Base-by-base conservation (phyloP, 2,888 invertebrate genomes). In the Theristus sp. region DNA sequence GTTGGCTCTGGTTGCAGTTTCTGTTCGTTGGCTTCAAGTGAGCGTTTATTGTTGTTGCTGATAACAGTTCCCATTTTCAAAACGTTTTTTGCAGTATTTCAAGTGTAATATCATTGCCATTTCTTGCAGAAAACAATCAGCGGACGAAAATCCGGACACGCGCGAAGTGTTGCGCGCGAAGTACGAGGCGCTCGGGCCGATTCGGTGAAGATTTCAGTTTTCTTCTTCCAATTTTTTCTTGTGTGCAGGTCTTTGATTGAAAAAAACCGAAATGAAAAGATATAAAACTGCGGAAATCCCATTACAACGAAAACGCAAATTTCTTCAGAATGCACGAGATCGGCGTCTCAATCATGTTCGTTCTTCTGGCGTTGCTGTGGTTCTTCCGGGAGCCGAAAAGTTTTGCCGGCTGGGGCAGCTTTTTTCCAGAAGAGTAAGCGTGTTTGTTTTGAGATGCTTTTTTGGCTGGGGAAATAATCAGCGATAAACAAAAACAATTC, bases 371-470 rank as follows among this genome's bases (percentile, higher is more conserved):
- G n/a, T 27, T 61, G 13, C 55, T 67, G 30, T 67, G 67, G 75
- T 65, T 75, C 27, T 67, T 70, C 17, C 64, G 74, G 25, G 65
- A 70, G 27, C 74, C 74, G 3, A 69, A 70, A 22, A 68, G 73
- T 49, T 64, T 73, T 30, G 68, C 72, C 1, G 75, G 75, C 0
- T 75, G 75, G 75, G 69, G 70, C 22, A 47, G 55, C 20, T 62
- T 74, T 3, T 74, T 75, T 56, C 25, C 13, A 2, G 53, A 55
- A 25, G 61, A 63, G 62, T 61, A 28, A 52, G 57, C 57, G 17
- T 13, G 6, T 38, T 38, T 17, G 17, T 38, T 38, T 38, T 17
- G 38, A 13, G 6, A 17, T 38, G 38, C 17, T 38, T 38, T 26
- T 57, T n/a, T n/a, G n/a, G n/a, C n/a, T n/a, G n/a, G n/a, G n/a